Evolutionary conservation across 37 sponge, comb jelly and placozoan genomes (phyloP).

Genomic region (Spongilla lacustris): DNA sequence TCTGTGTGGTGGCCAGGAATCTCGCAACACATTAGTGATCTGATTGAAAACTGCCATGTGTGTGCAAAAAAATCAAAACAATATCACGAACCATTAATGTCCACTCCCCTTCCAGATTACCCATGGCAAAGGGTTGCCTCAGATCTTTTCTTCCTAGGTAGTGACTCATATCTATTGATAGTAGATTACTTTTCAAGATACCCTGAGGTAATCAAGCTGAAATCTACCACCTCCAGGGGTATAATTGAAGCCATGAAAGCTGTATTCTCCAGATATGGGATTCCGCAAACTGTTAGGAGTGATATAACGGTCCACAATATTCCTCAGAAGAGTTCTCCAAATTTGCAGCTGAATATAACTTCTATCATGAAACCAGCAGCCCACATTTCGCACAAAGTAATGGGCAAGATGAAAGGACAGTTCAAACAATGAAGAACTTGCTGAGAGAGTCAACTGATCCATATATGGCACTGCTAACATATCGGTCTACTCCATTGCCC

Average conservation of each 20-base stretch:
- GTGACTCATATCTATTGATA: slow-evolving; percentile 23
- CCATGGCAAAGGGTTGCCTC: slow-evolving; percentile 55
- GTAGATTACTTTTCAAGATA: slow-evolving; percentile 54
- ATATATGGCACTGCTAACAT: slow-evolving; percentile 19
- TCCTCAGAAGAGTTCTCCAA: slow-evolving; percentile 6
- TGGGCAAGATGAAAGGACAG: slow-evolving; percentile 3
- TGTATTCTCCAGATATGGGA: slow-evolving; percentile 3
- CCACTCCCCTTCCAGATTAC: background rate
- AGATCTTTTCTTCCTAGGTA: slow-evolving; percentile 36
- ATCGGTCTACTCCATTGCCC: slow-evolving; percentile 15
- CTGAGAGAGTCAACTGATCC: slow-evolving; percentile 8
- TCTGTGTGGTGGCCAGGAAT: slow-evolving; percentile 57
- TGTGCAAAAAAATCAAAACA: slow-evolving; percentile 14
- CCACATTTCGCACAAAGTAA: slow-evolving; percentile 5
- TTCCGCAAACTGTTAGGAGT: background rate
- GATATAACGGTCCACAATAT: slow-evolving; percentile 5
- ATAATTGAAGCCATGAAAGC: slow-evolving; percentile 7
- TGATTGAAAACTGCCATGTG: slow-evolving; percentile 21
- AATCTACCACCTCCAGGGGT: slow-evolving; percentile 28
- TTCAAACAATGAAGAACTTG: slow-evolving; percentile 15
- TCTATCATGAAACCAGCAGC: slow-evolving; percentile 18
- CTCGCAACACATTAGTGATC: slow-evolving; percentile 4
- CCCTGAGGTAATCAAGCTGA: slow-evolving; percentile 33
- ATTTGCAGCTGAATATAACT: slow-evolving; percentile 9
- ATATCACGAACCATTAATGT: too few species aligned